phyloP scores from a whole-genome alignment of 1,140 invertebrate species.

The Tigriopus japonicus region DNA sequence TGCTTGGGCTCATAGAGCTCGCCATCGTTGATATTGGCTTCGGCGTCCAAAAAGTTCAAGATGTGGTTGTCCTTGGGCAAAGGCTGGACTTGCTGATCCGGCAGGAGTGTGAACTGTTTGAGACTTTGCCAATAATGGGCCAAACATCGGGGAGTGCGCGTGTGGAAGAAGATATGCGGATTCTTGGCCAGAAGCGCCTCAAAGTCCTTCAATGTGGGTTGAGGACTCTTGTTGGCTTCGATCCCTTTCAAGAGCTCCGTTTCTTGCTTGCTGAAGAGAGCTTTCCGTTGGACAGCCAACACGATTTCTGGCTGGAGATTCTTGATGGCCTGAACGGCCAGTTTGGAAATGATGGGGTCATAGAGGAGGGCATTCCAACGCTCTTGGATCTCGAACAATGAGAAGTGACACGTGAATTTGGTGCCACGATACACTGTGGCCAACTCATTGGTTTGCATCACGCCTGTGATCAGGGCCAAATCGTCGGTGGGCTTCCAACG shows the following conservation, averaged over 20 bases:
- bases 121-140: conserved; percentile 76
- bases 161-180: conserved; percentile 61
- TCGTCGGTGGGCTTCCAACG: conserved; percentile 96
- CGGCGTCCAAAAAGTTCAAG: conserved; percentile 74
- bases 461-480: conserved; percentile 71
- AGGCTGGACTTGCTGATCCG: conserved; percentile 49
- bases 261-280: conserved; percentile 70
- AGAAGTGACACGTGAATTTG: conserved; percentile 90
- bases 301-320: conserved; percentile 81
- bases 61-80: conserved; percentile 32
- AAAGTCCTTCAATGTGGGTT: conserved; percentile 55
- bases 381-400: conserved; percentile 76
- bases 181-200: conserved; percentile 69
- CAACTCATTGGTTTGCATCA: conserved; percentile 80
- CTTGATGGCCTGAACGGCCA: conserved; percentile 75
- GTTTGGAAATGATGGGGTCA: conserved; percentile 62
- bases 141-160: conserved; percentile 62
- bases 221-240: conserved; percentile 27
- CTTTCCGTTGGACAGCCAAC: conserved; percentile 61
- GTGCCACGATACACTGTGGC: conserved; percentile 68
- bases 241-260: conserved; percentile 36
- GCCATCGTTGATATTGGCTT: conserved; percentile 65
- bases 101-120: conserved; percentile 77
- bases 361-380: conserved; percentile 89
- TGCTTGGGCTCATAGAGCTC: conserved; percentile 58